These are phyloP conservation scores for Sander vitreus DNA, from an alignment of 2,113 vertebrate genomes.

Conservation along the genomic window DNA sequence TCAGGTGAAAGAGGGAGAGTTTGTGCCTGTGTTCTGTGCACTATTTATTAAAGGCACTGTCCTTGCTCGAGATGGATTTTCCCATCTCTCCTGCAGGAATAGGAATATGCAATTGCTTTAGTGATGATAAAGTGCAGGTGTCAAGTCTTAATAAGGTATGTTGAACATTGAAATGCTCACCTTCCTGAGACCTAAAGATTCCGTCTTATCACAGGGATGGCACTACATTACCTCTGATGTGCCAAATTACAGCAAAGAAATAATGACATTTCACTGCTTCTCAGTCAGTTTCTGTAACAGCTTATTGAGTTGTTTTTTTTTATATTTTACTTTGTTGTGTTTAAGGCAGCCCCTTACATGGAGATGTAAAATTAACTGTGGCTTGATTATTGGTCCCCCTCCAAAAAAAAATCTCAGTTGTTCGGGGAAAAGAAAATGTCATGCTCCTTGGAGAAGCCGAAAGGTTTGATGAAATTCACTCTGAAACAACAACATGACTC, in stretches of 20 bases:
- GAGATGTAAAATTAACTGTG: constrained; percentile 42
- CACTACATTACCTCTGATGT: constrained; percentile 60
- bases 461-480: constrained; percentile 55
- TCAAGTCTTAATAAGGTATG: constrained; percentile 79
- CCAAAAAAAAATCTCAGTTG: constrained; percentile 26
- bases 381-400: constrained; percentile 19
- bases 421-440: constrained; percentile 49
- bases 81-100: constrained; percentile 70
- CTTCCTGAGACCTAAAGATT: constrained; percentile 66
- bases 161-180: constrained; percentile 78
- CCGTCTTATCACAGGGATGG: constrained; percentile 54
- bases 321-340: constrained; percentile 29
- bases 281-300: constrained; percentile 9
- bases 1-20: constrained; percentile 68
- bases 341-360: constrained; percentile 2
- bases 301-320: background rate
- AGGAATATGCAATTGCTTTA: constrained; percentile 80
- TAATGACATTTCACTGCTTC: constrained; percentile 29
- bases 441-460: constrained; percentile 3
- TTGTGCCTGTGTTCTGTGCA: constrained; percentile 69
- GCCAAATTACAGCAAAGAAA: constrained; percentile 50
- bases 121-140: constrained; percentile 81
- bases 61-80: constrained; percentile 78
- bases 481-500: constrained; percentile 36
- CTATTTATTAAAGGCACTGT: constrained; percentile 79